Percentiles rank a stretch among this genome's conserved stretches.
phyloP scores from a whole-genome alignment of 2,797 vertebrate genomes.

The Poeciliopsis infans region DNA sequence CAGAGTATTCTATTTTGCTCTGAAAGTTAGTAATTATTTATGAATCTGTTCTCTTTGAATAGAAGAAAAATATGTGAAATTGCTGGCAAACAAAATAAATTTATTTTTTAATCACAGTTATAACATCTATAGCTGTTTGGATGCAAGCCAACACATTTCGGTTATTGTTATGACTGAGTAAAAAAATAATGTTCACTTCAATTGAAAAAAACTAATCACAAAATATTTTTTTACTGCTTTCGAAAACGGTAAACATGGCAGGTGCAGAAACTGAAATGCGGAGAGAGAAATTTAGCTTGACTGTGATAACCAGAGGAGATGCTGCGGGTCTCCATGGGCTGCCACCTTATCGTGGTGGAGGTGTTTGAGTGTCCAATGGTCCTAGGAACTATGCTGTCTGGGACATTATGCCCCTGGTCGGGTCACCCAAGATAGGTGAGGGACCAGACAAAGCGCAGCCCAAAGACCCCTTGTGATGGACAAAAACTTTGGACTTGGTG shows the following conservation, averaged over 20 bases:
- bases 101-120: neutral
- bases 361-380: no score
- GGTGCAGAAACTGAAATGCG: neutral
- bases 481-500: no score
- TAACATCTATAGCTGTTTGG: neutral
- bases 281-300: neutral
- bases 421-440: no score
- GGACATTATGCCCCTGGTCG: no score
- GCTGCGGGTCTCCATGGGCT: neutral
- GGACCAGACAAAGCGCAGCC: no score
- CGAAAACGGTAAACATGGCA: neutral
- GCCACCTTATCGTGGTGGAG: no score
- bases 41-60: slow-evolving; percentile 24
- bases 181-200: neutral
- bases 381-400: no score
- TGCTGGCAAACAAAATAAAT: neutral
- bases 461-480: no score
- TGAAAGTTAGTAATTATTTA: slow-evolving; percentile 41
- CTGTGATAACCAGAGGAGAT: neutral
- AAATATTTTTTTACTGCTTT: neutral
- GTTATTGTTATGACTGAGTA: neutral
- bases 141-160: neutral
- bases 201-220: neutral
- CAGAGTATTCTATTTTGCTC: slow-evolving; percentile 35
- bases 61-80: slow-evolving; percentile 17